A percentile compares a stretch with the other conserved stretches of the same genome.
These are phyloP conservation scores for Lithophane socia DNA, from an alignment of 2,888 invertebrate species.

Conservation along the genomic window DNA sequence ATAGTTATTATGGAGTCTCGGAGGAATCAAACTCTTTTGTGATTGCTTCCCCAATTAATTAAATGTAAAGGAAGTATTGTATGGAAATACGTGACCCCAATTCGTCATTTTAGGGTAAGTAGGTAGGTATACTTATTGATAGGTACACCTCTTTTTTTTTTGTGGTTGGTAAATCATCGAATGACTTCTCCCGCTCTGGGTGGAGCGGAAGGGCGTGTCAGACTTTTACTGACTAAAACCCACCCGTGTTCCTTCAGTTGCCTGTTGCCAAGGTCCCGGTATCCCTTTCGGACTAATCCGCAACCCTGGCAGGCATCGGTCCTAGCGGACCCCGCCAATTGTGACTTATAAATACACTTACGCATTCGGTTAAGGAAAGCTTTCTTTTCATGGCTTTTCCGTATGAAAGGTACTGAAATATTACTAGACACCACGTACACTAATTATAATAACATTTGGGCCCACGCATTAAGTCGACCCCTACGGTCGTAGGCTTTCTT, in stretches of 20 bases:
- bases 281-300: too few species aligned
- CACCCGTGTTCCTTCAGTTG: too few species aligned
- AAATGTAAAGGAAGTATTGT: conserved; percentile 17
- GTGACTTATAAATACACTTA: too few species aligned
- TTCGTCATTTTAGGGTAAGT: conserved; percentile 1
- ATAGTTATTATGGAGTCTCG: conserved; percentile 16
- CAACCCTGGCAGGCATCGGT: too few species aligned
- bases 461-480: neutral
- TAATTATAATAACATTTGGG: neutral
- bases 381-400: neutral
- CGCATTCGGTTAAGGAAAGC: neutral
- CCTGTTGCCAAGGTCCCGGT: too few species aligned
- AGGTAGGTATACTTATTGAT: neutral
- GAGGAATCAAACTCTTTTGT: conserved; percentile 35
- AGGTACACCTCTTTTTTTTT: too few species aligned
- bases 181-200: too few species aligned
- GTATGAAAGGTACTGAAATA: too few species aligned
- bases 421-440: neutral
- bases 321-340: too few species aligned
- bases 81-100: neutral
- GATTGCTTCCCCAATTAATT: conserved; percentile 38
- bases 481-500: neutral
- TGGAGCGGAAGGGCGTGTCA: too few species aligned
- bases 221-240: too few species aligned
- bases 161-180: too few species aligned